A percentile compares a stretch with the other conserved stretches of the same genome.
phyloP scores from a whole-genome alignment of 2,888 invertebrate species.

The Sarcophaga rosellei region DNA sequence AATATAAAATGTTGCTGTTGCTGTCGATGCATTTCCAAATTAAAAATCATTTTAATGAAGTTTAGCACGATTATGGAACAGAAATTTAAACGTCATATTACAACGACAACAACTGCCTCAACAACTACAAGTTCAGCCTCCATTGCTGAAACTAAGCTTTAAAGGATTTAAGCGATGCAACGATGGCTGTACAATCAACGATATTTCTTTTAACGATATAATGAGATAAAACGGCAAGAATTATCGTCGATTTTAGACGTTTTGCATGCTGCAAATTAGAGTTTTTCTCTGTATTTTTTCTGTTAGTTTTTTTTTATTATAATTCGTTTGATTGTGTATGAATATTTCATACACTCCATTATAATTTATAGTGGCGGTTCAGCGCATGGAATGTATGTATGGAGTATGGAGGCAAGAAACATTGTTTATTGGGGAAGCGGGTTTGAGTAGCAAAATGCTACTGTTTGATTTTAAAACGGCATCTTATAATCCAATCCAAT shows the following conservation, averaged over 20 bases:
- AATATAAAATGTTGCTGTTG: neutral
- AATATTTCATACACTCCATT: slow-evolving; percentile 19
- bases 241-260: slow-evolving; percentile 74
- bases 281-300: neutral
- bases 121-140: slow-evolving; percentile 53
- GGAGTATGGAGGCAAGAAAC: neutral
- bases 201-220: slow-evolving; percentile 69
- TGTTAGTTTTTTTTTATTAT: neutral
- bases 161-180: slow-evolving; percentile 12
- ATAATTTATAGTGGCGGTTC: slow-evolving; percentile 26
- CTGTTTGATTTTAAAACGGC: slow-evolving; percentile 65
- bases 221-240: slow-evolving; percentile 79
- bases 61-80: slow-evolving; percentile 61
- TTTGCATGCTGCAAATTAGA: slow-evolving; percentile 58
- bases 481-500: slow-evolving; percentile 67
- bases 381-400: slow-evolving; percentile 18
- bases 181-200: neutral
- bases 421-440: slow-evolving; percentile 11
- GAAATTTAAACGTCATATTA: slow-evolving; percentile 33
- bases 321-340: neutral
- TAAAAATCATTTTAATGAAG: slow-evolving; percentile 55
- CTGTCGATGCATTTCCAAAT: neutral
- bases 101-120: slow-evolving; percentile 14
- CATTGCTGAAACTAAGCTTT: slow-evolving; percentile 21
- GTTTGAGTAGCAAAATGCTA: slow-evolving; percentile 41